Base-by-base conservation (phyloP, 2,888 invertebrate genomes). In the Orchesellides sinensis region DNA sequence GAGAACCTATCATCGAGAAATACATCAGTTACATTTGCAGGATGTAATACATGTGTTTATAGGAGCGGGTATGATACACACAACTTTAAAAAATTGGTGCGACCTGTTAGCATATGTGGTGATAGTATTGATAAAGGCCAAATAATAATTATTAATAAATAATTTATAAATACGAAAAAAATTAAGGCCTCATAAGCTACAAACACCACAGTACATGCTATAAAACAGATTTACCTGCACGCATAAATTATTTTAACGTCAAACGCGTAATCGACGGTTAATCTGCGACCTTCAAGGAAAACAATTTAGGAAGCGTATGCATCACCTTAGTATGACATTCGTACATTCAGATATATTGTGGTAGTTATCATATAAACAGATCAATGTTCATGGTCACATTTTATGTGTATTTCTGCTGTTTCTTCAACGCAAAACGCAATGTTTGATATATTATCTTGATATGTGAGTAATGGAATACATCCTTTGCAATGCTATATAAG, bases 381-480 rank as follows among this genome's bases (percentile, higher is more conserved):
- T 73, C 61, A 61, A 17, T 49, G 47, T 61, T 73, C 73, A 73
- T 61, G 73, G 73, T 61, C 73, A 73, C 45, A 66, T 27, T 47
- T 66, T 66, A 49, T 66, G 49, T 40, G 10, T 23, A 19, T 35
- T 35, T 40, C 63, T 63, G 35, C 10, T 35, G 21, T 17, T 52
- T 21, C 17, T 52, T 63, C 40, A 14, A 40, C 6, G 10, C 5
- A 32, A 32, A 32, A 32, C 32, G 32, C 10, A 32, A 32, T 32
- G 32, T 32, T 6, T 10, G 10, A 32, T 10, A 10, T 32, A 32
- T 5, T n/a, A 5, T 8, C 4, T 40, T 14, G 14, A n/a, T 40
- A 40, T n/a, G 10, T 40, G n/a, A 32, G 32, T 32, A 32, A 5
- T 32, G 40, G 2, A 40, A 10, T 14, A 40, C 40, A 40, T 14